Base-by-base conservation (phyloP, 2,113 vertebrate species). In the Puntigrus tetrazona region DNA sequence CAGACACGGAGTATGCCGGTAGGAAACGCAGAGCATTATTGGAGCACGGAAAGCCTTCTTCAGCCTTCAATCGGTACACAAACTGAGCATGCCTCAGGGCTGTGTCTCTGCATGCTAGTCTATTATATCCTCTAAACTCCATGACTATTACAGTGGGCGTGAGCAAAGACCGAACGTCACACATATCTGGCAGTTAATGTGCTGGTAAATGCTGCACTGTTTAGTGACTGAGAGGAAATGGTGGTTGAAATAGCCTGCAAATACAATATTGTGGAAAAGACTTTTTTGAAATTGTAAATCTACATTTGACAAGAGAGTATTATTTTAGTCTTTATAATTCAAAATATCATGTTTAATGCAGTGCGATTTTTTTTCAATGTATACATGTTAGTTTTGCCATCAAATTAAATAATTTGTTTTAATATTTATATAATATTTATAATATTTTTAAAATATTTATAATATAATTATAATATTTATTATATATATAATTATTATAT, bases 11-110 rank as follows among this genome's bases (percentile, higher is more conserved):
- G 63, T 57, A 20, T 82, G 43, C 50, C 67, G 38, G 61, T 77
- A 50, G 43, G 50, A 63, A 63, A 47, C 73, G 41, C 47, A 63
- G 63, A 73, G 78, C 70, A 55, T 86, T 87, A 89, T 82, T 84
- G 80, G 79, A 55, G 82, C 22, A 38, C 77, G 61, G 27, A 43
- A 25, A 59, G 36, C 65, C 76, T 79, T 78, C 76, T 72, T 78
- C 61, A 69, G 55, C 59, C 14, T 29, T 59, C 52, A 77, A 57
- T 50, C 14, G 16, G 61, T 10, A 63, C 75, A 82, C 55, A 52
- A 59, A 25, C 25, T 76, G 25, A 86, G 72, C 47, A 20, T 55
- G 50, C 59, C 72, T 45, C 72, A 47, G 85, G 79, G 36, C 84
- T 69, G 47, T 70, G 50, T 74, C 65, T 78, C 29, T 20, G 47